phyloP scores from a whole-genome alignment of 92 coral and sea anemone genomes.

The Hydrozoanthus gracilis region DNA sequence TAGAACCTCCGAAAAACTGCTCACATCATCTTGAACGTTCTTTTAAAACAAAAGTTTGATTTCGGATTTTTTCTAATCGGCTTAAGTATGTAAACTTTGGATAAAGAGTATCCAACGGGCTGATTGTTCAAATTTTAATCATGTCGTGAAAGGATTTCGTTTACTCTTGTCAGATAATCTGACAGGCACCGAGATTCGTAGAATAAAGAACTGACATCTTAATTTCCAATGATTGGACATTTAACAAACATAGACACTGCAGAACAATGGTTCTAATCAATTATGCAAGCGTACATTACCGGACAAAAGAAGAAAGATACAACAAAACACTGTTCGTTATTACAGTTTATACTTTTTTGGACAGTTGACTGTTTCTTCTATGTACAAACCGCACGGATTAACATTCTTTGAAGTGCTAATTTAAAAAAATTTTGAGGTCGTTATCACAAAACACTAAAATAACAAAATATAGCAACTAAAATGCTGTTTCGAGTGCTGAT shows the following conservation, averaged over 20 bases:
- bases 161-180: constrained; percentile 41
- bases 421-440: background rate
- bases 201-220: constrained; percentile 34
- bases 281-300: constrained; percentile 50
- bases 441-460: background rate
- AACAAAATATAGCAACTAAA: background rate
- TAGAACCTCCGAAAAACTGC: constrained; percentile 32
- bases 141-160: constrained; percentile 46
- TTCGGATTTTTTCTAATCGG: constrained; percentile 50
- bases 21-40: constrained; percentile 44
- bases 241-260: constrained; percentile 10
- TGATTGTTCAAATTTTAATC: constrained; percentile 53
- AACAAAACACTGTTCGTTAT: constrained; percentile 38
- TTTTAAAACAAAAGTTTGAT: constrained; percentile 53
- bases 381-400: background rate
- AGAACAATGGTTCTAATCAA: constrained; percentile 45
- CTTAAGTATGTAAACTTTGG: constrained; percentile 52
- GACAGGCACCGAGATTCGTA: constrained; percentile 40
- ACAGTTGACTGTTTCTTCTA: constrained; percentile 29
- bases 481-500: too few relatives aligned
- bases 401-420: constrained; percentile 16
- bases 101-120: constrained; percentile 46
- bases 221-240: constrained; percentile 46
- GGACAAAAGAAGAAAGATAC: constrained; percentile 34
- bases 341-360: constrained; percentile 34